phyloP scores from a whole-genome alignment of 2,113 vertebrate genomes.

The Phyllostomus discolor region DNA sequence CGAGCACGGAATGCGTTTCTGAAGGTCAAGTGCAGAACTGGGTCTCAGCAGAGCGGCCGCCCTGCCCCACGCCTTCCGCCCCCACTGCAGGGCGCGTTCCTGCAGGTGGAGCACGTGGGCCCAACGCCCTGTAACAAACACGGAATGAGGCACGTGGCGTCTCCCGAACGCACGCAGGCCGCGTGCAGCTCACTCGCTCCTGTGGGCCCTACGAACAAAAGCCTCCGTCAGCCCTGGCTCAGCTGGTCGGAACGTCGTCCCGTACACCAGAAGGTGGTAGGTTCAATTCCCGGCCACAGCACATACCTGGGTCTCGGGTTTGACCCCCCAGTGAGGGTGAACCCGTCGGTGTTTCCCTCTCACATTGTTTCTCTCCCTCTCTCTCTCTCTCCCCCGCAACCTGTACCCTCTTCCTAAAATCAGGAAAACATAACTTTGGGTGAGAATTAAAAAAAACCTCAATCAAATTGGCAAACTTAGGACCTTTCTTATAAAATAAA shows the following conservation, averaged over 20 bases:
- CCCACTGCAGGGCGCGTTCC: not conserved
- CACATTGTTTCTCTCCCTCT: not conserved
- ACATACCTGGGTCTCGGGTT: no score
- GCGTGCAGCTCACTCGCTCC: no score
- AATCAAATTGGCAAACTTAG: not conserved
- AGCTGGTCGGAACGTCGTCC: no score
- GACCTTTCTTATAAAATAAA: not conserved
- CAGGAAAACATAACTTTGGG: no score
- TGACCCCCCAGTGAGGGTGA: no score
- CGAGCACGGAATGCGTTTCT: not conserved
- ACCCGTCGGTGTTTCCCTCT: not conserved
- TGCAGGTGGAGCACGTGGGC: accelerated
- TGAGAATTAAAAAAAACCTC: not conserved
- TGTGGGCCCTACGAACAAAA: not conserved
- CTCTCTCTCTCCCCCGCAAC: no score
- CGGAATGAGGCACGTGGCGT: not conserved
- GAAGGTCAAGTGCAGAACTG: not conserved
- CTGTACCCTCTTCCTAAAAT: not conserved
- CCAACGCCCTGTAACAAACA: not conserved
- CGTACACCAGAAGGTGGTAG: no score
- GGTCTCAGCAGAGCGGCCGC: accelerated
- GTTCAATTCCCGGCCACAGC: no score
- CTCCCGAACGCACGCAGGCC: accelerated
- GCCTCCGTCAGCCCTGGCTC: not conserved
- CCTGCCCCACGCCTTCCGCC: no score